Evolutionary conservation across 1,140 invertebrate species (phyloP), one percentile per base, ranked within the genome.

Genomic region (Agrypnia vestita): DNA sequence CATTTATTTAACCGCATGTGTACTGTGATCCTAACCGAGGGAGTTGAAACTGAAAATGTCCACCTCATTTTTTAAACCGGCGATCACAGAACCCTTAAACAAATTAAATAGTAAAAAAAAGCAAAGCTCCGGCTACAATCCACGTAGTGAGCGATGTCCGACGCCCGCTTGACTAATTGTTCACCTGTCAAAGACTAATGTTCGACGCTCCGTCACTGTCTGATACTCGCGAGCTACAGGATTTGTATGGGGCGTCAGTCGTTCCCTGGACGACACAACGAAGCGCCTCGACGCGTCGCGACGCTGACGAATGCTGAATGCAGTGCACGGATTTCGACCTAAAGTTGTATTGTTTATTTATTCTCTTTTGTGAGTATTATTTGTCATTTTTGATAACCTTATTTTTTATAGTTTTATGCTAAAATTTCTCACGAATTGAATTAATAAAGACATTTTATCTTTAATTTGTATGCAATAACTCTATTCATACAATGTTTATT

Each of bases 181-280:
- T 71, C 78, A 44, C 44, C 53, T 75, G 76, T 79, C 80, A 76
- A 72, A 71, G 77, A 82, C 76, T 82, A 82, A 82, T 76, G 80
- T 55, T 25, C 35, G 47, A 17, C 69, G 47, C 46, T 82, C 81
- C 11, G 64, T 82, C 81, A 82, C 73, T 80, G 81, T 82, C 81
- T 51, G 61, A 46, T 43, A 25, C n/a, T 25, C 47, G 67, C 67
- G 44, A 71, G 47, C 47, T 19, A 21, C 13, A 71, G 67, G 67
- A 71, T 71, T 71, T 71, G 67, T 71, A 71, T 71, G 12, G 67
- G 15, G 51, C 47, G 67, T 49, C 67, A 49, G 17, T 71, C 47
- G 67, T 51, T 71, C 49, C 67, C 19, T 43, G 44, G 64, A 47
- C 25, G 64, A 44, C 67, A 21, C 21, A 51, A 49, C 47, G 44